phyloP scores from a whole-genome alignment of 2,888 invertebrate species.

The Drosophila mimetica region DNA sequence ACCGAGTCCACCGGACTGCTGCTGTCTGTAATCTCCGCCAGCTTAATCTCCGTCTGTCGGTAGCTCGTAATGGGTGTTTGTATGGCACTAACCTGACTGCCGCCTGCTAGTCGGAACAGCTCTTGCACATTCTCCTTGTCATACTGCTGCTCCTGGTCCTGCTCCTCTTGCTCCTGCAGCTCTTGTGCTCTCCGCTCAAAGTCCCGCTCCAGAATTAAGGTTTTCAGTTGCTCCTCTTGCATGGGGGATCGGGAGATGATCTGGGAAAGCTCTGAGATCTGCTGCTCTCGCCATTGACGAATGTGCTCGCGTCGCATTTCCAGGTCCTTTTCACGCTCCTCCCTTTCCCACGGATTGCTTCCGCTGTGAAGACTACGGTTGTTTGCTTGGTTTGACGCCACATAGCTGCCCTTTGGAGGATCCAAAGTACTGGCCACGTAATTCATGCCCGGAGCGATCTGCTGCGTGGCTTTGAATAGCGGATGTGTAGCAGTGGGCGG shows the following conservation, averaged over 20 bases:
- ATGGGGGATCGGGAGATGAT: constrained; percentile 89
- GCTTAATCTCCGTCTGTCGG: constrained; percentile 83
- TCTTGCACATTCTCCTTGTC: constrained; percentile 85
- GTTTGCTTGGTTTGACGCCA: constrained; percentile 83
- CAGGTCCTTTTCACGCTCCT: constrained; percentile 93
- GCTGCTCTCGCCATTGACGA: constrained; percentile 92
- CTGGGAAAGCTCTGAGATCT: constrained; percentile 91
- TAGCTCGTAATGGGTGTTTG: constrained; percentile 84
- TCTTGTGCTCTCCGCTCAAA: constrained; percentile 96
- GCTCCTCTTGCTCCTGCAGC: constrained; percentile 89
- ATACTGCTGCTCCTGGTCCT: constrained; percentile 85
- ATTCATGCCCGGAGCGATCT: constrained; percentile 79
- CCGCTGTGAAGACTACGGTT: constrained; percentile 73
- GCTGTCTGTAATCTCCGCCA: constrained; percentile 63
- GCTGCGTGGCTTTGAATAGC: constrained; percentile 85
- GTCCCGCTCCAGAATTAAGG: constrained; percentile 96
- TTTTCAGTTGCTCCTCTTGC: constrained; percentile 94
- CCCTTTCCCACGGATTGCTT: constrained; percentile 96
- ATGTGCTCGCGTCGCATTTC: constrained; percentile 91
- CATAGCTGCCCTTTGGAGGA: constrained; percentile 90
- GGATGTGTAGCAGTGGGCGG: constrained; percentile 90
- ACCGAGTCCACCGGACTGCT: constrained; percentile 48
- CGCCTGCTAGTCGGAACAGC: constrained; percentile 84
- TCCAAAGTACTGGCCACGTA: constrained; percentile 91
- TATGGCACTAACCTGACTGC: constrained; percentile 83